Evolutionary conservation across 2,888 invertebrate species (phyloP).

Genomic region (Acleris sparsana): DNA sequence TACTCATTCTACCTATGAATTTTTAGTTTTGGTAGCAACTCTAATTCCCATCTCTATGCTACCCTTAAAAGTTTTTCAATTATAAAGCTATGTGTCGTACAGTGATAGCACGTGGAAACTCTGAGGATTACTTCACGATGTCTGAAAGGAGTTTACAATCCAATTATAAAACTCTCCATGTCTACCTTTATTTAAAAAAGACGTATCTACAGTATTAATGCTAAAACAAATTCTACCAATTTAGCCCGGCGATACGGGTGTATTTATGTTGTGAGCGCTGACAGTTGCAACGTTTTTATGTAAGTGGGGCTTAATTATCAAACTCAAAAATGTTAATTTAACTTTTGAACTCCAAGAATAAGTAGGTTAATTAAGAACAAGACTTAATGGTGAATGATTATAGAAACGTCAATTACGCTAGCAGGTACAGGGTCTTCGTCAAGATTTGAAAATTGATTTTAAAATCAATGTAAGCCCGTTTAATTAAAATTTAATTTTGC

Average conservation of each 20-base stretch:
- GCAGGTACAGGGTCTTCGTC: background rate
- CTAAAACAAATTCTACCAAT: too few species aligned
- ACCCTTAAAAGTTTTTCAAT: conserved; percentile 38
- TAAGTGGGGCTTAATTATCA: background rate
- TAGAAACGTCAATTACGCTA: conserved; percentile 9
- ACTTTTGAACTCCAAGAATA: conserved; percentile 4
- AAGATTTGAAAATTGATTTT: too few species aligned
- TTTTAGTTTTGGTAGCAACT: conserved; percentile 3
- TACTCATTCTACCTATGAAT: background rate
- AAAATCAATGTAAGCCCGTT: too few species aligned
- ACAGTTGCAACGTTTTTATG: too few species aligned
- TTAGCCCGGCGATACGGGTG: too few species aligned
- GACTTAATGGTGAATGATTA: background rate
- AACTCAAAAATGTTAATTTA: conserved; percentile 21
- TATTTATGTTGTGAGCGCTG: too few species aligned
- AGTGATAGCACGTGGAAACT: conserved; percentile 18
- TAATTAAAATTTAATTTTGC: background rate
- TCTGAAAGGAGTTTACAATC: conserved; percentile 11
- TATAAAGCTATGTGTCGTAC: conserved; percentile 35
- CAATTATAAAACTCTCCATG: background rate
- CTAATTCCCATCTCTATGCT: conserved; percentile 7
- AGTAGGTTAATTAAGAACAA: conserved; percentile 4
- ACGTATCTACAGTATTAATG: too few species aligned
- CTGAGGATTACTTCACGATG: conserved; percentile 12
- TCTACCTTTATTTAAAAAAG: too few species aligned